Evolutionary conservation across 2,113 vertebrate genomes (phyloP).

Genomic region (Clinocottus analis): DNA sequence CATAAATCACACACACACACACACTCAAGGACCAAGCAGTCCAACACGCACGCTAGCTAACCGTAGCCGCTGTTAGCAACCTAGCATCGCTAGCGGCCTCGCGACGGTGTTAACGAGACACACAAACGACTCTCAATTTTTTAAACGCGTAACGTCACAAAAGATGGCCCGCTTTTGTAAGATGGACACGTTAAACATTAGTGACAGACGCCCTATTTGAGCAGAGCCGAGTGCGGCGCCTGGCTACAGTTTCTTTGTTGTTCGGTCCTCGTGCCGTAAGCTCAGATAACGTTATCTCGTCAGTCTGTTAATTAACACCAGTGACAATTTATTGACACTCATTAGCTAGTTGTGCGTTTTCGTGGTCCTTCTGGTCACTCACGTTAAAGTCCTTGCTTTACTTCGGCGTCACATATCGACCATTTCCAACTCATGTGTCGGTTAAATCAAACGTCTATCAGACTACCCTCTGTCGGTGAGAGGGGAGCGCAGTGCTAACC

Average conservation of each 20-base stretch:
- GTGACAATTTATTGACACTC: not conserved
- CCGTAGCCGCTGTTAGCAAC: constrained; percentile 38
- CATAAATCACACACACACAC: constrained; percentile 63
- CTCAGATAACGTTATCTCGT: not conserved
- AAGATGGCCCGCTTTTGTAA: not conserved
- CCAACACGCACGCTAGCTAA: constrained; percentile 40
- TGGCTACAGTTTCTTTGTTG: constrained; percentile 75
- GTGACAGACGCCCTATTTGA: not conserved
- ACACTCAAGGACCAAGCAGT: constrained; percentile 26
- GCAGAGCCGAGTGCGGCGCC: not conserved
- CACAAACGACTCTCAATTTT: not conserved
- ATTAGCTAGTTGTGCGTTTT: not conserved
- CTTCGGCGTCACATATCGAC: not conserved
- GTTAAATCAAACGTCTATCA: not conserved
- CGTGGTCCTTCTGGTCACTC: not conserved
- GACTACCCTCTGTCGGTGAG: not conserved
- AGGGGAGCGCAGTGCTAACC: accelerated
- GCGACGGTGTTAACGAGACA: not conserved
- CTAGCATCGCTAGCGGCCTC: constrained; percentile 41
- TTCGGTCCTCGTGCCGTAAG: constrained; percentile 68
- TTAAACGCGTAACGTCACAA: accelerated
- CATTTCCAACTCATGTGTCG: not conserved
- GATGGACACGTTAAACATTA: not conserved
- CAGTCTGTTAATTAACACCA: not conserved
- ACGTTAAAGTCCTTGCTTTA: not conserved